A percentile compares a stretch with the other conserved stretches of the same genome.
Evolutionary conservation across 2,113 vertebrate genomes (phyloP).

Genomic region (Clarias gariepinus): DNA sequence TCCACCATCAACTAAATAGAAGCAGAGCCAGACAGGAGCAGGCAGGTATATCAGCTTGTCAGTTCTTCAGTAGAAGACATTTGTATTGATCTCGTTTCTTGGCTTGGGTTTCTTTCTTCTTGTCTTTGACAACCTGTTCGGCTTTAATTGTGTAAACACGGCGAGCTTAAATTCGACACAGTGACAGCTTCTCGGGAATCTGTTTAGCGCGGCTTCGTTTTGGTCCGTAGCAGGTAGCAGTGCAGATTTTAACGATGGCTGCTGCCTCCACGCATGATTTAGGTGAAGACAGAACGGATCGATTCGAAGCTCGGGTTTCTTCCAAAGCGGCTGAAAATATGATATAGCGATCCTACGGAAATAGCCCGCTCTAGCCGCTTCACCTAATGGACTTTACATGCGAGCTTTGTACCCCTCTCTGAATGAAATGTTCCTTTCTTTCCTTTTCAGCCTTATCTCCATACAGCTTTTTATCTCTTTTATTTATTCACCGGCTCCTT

Average conservation of each 20-base stretch:
- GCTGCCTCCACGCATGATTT: constrained; percentile 34
- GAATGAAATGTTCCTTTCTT: constrained; percentile 24
- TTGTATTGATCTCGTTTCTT: constrained; percentile 31
- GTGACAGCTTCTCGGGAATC: not conserved
- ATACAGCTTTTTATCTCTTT: not conserved
- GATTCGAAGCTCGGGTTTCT: constrained; percentile 49
- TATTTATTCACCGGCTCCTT: constrained; percentile 64
- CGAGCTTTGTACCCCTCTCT: constrained; percentile 39
- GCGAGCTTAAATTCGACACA: constrained; percentile 9
- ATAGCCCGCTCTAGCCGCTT: constrained; percentile 49
- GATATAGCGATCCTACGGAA: constrained; percentile 47
- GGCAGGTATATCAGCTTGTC: constrained; percentile 45
- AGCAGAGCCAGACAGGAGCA: constrained; percentile 39
- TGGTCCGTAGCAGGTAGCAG: constrained; percentile 1
- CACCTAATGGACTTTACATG: constrained; percentile 49
- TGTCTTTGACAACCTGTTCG: constrained; percentile 25
- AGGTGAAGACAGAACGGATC: constrained; percentile 41
- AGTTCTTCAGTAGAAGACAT: constrained; percentile 32
- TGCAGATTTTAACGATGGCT: constrained; percentile 33
- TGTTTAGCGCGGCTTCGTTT: constrained; percentile 2
- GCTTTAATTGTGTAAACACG: constrained; percentile 38
- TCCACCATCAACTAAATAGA: constrained; percentile 29
- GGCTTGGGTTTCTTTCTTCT: constrained; percentile 35
- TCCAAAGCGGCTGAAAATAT: constrained; percentile 52
- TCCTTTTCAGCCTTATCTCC: not conserved